Base-by-base conservation (phyloP, 1,140 invertebrate species). In the Zaprionus ornatus region DNA sequence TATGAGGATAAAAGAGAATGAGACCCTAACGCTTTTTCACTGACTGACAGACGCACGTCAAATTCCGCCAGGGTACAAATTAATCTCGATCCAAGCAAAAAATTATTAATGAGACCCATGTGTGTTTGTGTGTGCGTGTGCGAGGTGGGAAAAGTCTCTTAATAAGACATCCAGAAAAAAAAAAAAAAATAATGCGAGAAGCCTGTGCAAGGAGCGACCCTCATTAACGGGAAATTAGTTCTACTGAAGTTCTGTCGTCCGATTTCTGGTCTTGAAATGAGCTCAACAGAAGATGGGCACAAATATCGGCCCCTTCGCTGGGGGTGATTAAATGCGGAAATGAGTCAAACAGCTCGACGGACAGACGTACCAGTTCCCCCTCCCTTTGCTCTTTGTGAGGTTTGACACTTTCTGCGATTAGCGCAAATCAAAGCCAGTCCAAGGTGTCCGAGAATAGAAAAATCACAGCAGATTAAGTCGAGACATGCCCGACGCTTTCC, bases 141-240 rank as follows among this genome's bases (percentile, higher is more conserved):
- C 80, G 45, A 50, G 45, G 75, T 62, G 77, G 66, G 62, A 80
- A 87, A 88, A 73, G 74, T 73, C 77, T 73, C 77, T 70, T 81
- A 84, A 90, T 80, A 74, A 83, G 65, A 42, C 45, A 9, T 61
- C 48, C 64, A 55, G 56, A 60, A 40, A 64, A 60, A 67, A 74
- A 67, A 55, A 40, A 64, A 56, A 71, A 74, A 70, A 66, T 17
- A 37, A 55, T 13, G 19, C 45, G 54, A 45, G 45, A 15, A 70
- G 60, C 54, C 29, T 52, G 27, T 52, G 68, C 62, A 37, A 64
- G 60, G 60, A 64, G n/a, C 76, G 82, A 90, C 90, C 90, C 90
- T 91, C 90, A 91, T 91, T 91, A 91, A 91, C 73, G 85, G 79
- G 90, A 88, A 88, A 88, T 88, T 88, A 90, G 84, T 88, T 88